Base-by-base conservation (phyloP, 2,797 vertebrate species). In the Xenops minutus region DNA sequence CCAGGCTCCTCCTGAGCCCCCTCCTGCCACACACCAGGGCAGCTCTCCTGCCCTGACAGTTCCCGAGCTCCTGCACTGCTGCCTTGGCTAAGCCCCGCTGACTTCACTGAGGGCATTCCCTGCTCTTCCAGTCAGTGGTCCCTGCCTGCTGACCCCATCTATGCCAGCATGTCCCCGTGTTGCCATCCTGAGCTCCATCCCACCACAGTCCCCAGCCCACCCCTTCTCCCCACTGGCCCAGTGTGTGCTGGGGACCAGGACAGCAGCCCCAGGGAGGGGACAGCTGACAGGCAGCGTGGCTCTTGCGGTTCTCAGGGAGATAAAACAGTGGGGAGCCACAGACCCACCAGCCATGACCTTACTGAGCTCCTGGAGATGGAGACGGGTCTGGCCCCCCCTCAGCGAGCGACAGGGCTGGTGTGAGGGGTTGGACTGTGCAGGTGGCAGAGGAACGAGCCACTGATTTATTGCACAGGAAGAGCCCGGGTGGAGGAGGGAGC, bases 311-410 rank as follows among this genome's bases (percentile, higher is more conserved):
- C 98, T 97, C 97, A 98, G 97, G 97, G 96, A 97, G 96, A 98
- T 98, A 98, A 98, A 98, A 98, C 96, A 97, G 97, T 43, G 14
- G 94, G 66, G 56, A 95, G 41, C 52, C 75, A 77, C 73, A 52
- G 96, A 86, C 85, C 97, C 97, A 97, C 96, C 98, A 96, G 84
- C 88, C 37, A 78, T 97, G 97, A 98, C 96, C 97, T 92, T 82
- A 85, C 77, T 0, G 5, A 92, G 82, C 73, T 91, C 80, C 84
- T 0, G 0, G 48, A 55, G 81, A 32, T 44, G 90, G 72, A 85
- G 87, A 87, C 7, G 3, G 84, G 88, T 58, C 71, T 68, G 71
- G 69, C n/a, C 48, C 75, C 78, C 44, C 24, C 76, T 61, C 96
- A 97, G 58, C 79, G 92, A 93, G 96, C 55, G 54, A 86, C 44